A percentile compares a stretch with the other conserved stretches of the same genome.
Evolutionary conservation across 2,797 vertebrate genomes (phyloP).

Genomic region (Coccyzus lansbergi): DNA sequence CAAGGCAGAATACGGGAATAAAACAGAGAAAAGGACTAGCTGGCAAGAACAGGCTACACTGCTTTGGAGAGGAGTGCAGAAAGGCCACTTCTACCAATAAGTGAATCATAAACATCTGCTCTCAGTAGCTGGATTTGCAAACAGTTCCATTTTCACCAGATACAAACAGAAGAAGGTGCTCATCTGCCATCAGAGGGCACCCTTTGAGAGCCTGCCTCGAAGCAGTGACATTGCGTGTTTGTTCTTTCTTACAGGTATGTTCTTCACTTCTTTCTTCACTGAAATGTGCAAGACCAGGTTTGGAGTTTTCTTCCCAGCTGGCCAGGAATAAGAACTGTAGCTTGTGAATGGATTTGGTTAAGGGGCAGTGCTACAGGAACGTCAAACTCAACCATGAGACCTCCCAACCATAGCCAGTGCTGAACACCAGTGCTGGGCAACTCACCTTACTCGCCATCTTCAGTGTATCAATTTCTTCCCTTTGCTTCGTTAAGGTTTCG

Average conservation of each 20-base stretch:
- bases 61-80: neutral
- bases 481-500: conserved; percentile 95
- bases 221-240: neutral
- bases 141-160: neutral
- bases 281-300: neutral
- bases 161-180: neutral
- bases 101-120: neutral
- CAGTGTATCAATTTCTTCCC: conserved; percentile 95
- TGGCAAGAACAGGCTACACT: neutral
- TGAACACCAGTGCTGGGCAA: neutral
- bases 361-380: neutral
- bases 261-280: neutral
- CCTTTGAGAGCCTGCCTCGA: neutral
- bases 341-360: neutral
- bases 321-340: neutral
- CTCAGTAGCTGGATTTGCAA: neutral
- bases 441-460: conserved; percentile 92
- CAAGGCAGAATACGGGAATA: neutral
- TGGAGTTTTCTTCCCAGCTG: neutral
- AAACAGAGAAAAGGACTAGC: neutral
- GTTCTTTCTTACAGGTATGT: fast-evolving
- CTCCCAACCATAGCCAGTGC: neutral
- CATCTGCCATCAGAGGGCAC: neutral
- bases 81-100: neutral
- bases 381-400: neutral